These are phyloP conservation scores for Drosophila trichaetosa DNA, from an alignment of 2,888 invertebrate species.

Conservation along the genomic window DNA sequence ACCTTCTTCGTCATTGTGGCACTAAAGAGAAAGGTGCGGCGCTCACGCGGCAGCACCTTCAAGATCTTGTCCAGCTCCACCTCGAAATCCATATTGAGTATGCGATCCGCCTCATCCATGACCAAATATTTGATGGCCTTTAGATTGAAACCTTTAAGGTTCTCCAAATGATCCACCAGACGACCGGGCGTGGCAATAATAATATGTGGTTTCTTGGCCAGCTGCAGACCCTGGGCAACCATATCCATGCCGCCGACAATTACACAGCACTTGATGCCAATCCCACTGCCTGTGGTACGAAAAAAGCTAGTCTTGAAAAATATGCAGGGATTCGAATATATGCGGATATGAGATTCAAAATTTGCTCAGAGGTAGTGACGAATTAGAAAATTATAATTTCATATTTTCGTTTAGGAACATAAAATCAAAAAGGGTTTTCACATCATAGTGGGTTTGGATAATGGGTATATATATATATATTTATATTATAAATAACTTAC, in stretches of 20 bases:
- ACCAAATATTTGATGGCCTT: conserved; percentile 95
- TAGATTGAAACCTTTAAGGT: conserved; percentile 98
- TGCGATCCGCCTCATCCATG: conserved; percentile 99
- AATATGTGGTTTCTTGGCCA: conserved; percentile 98
- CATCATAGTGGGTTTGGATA: conserved; percentile 70
- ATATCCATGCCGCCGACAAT: conserved; percentile 99
- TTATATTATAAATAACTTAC: conserved; percentile 85
- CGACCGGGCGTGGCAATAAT: conserved; percentile 98
- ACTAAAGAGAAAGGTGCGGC: conserved; percentile 97
- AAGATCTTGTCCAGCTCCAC: conserved; percentile 98
- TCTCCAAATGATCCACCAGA: conserved; percentile 97
- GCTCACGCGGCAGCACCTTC: conserved; percentile 93
- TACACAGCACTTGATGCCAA: conserved; percentile 97
- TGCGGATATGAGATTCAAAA: rapidly evolving
- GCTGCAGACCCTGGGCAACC: conserved; percentile 95
- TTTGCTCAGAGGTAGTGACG: conserved; percentile 84
- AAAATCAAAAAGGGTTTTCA: conserved; percentile 69
- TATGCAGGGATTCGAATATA: background rate
- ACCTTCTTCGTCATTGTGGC: conserved; percentile 99
- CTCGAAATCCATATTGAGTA: conserved; percentile 99
- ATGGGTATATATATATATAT: background rate
- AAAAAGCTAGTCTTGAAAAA: background rate
- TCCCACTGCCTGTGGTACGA: conserved; percentile 88
- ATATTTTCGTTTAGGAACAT: conserved; percentile 66
- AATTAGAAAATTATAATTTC: conserved; percentile 77